A percentile compares a stretch with the other conserved stretches of the same genome.
phyloP scores from a whole-genome alignment of 2,113 vertebrate genomes.

The Caloenas nicobarica region DNA sequence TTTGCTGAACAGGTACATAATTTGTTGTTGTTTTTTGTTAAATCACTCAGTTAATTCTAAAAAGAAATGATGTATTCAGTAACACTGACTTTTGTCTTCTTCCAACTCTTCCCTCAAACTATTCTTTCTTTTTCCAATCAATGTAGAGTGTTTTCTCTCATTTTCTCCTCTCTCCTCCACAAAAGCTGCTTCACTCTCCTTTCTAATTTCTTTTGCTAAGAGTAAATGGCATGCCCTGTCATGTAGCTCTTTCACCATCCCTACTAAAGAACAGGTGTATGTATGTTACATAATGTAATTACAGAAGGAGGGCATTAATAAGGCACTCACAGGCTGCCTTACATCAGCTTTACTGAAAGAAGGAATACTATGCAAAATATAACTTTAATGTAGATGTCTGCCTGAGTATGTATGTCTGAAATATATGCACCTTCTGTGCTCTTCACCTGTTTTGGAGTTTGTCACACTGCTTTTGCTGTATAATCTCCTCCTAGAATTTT shows the following conservation, averaged over 20 bases:
- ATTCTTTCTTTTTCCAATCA: neutral
- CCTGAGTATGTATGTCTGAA: neutral
- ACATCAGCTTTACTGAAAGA: neutral
- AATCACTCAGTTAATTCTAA: neutral
- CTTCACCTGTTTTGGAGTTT: neutral
- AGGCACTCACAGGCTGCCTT: neutral
- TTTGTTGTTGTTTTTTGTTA: neutral
- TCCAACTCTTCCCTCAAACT: neutral
- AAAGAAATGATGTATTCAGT: neutral
- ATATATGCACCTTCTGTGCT: neutral
- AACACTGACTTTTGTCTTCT: neutral
- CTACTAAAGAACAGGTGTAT: neutral
- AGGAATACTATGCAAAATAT: neutral
- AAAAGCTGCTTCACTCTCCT: neutral
- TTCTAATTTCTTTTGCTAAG: neutral
- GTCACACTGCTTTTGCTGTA: neutral
- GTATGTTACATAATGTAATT: neutral
- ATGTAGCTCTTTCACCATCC: neutral
- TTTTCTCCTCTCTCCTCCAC: neutral
- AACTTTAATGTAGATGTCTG: neutral
- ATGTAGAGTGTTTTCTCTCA: neutral
- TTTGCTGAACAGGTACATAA: neutral
- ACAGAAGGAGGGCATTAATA: neutral
- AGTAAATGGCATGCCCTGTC: neutral
- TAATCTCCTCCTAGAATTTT: neutral